These are phyloP conservation scores for Odocoileus virginianus DNA, from an alignment of 2,113 vertebrate species.

Conservation along the genomic window DNA sequence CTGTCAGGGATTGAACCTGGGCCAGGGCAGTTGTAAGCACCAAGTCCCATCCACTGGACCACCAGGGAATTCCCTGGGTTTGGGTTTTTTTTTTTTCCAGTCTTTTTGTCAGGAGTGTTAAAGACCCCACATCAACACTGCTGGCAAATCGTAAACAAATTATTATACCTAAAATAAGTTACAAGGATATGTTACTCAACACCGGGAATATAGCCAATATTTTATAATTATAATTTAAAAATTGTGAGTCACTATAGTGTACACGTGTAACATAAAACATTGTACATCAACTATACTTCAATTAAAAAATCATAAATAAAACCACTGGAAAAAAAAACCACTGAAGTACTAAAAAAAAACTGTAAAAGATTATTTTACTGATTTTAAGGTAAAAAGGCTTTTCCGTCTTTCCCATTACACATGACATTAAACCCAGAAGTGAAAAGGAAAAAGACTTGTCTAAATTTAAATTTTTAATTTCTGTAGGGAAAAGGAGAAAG, in stretches of 20 bases:
- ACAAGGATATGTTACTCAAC: not conserved
- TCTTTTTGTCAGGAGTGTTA: not conserved
- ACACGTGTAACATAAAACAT: not conserved
- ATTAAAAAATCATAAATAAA: not conserved
- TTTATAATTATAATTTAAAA: not conserved
- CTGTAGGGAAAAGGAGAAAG: not conserved
- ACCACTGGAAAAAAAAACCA: not conserved
- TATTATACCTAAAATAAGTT: not conserved
- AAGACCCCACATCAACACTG: not conserved
- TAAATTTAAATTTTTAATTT: not conserved
- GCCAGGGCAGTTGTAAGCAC: not conserved
- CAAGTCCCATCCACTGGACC: not conserved
- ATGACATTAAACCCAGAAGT: not conserved
- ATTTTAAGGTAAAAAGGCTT: not conserved
- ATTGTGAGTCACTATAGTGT: not conserved
- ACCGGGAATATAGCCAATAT: not conserved
- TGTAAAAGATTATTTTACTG: not conserved
- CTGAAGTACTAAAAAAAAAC: not conserved
- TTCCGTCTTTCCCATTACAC: not conserved
- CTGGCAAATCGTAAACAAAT: not conserved
- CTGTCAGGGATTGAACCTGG: not conserved
- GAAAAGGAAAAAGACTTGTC: not conserved
- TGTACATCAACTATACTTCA: not conserved
- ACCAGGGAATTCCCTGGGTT: not conserved
- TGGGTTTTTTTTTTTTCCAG: not conserved